phyloP scores from a whole-genome alignment of 1,140 invertebrate genomes.

The Magallana ariakensis region DNA sequence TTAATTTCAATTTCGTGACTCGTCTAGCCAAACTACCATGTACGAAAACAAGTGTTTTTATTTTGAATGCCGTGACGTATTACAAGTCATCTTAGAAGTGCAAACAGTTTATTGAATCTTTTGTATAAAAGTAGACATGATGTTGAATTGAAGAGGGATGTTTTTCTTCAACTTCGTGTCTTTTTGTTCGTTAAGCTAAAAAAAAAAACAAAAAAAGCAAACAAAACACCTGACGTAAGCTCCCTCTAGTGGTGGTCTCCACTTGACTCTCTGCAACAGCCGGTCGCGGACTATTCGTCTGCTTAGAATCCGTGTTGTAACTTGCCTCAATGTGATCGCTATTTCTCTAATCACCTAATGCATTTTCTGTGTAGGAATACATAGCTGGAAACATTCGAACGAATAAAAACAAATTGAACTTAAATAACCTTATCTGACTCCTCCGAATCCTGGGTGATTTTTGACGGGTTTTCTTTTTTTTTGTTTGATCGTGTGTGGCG shows the following conservation, averaged over 20 bases:
- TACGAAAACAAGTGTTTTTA: not conserved
- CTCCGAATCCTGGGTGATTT: too few species aligned
- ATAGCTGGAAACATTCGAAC: not conserved
- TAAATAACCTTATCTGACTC: not conserved
- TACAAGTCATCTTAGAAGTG: not conserved
- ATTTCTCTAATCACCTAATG: not conserved
- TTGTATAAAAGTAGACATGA: not conserved
- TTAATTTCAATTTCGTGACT: not conserved
- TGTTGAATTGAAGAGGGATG: not conserved
- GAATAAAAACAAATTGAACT: too few species aligned
- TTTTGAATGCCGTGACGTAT: not conserved
- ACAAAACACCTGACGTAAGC: too few species aligned
- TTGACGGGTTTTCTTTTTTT: not conserved
- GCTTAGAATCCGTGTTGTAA: not conserved
- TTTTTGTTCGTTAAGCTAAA: not conserved
- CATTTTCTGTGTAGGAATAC: constrained; percentile 12
- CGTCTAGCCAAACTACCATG: not conserved
- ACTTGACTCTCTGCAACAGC: not conserved
- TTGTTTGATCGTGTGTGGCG: not conserved
- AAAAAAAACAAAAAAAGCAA: not conserved
- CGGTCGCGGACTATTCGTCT: not conserved
- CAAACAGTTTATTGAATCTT: not conserved
- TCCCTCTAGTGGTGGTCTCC: not conserved
- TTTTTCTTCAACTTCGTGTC: constrained; percentile 1
- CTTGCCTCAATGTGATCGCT: not conserved